These are phyloP conservation scores for Centropus unirufus DNA, from an alignment of 2,113 vertebrate genomes.

Conservation along the genomic window DNA sequence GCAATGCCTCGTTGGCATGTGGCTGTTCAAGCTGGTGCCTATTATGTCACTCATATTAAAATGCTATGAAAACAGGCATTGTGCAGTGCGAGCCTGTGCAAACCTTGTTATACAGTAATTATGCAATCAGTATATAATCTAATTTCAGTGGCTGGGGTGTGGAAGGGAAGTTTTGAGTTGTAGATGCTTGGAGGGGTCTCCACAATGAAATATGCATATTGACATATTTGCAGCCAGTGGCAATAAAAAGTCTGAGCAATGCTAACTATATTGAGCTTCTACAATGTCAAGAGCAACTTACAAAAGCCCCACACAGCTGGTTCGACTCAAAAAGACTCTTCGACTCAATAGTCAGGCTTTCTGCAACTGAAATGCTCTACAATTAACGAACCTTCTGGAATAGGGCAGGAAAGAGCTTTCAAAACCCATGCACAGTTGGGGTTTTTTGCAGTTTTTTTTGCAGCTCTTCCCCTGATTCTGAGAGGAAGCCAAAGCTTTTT, in stretches of 20 bases:
- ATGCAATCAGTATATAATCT: conserved; percentile 70
- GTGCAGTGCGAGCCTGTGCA: conserved; percentile 62
- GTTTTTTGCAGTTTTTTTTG: not conserved
- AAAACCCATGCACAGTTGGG: not conserved
- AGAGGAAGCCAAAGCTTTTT: conserved; percentile 35
- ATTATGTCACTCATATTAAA: conserved; percentile 73
- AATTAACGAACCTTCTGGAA: not conserved
- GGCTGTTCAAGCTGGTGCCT: conserved; percentile 74
- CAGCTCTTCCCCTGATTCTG: not conserved
- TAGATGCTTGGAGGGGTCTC: conserved; percentile 50
- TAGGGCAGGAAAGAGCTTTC: conserved; percentile 12
- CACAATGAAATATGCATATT: conserved; percentile 22
- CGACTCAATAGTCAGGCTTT: not conserved
- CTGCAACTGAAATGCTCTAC: conserved; percentile 1
- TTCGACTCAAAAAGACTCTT: conserved; percentile 11
- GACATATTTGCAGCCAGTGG: conserved; percentile 50
- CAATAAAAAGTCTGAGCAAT: conserved; percentile 41
- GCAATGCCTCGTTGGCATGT: conserved; percentile 52
- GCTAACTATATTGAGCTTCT: not conserved
- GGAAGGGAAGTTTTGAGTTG: conserved; percentile 55
- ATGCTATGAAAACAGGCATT: conserved; percentile 69
- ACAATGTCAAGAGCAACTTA: not conserved
- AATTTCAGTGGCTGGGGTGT: conserved; percentile 44
- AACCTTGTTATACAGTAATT: conserved; percentile 75
- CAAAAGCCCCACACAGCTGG: conserved; percentile 15